These are phyloP conservation scores for Benthosema pterotum DNA, from an alignment of 2,797 vertebrate species.

Conservation along the genomic window DNA sequence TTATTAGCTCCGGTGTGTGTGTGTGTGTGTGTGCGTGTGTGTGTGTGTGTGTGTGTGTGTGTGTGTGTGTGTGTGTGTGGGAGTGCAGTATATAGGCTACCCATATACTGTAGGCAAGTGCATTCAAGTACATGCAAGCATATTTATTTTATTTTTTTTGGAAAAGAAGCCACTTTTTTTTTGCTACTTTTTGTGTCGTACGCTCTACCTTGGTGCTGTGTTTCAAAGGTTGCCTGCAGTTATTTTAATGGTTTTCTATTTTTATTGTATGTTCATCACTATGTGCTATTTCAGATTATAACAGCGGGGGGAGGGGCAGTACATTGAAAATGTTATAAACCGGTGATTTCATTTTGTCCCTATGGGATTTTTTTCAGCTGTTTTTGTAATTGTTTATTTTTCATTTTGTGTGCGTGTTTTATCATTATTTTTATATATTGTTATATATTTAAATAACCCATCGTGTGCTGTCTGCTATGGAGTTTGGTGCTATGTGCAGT, in stretches of 20 bases:
- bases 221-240: slow-evolving; percentile 74
- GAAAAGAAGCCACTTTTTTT: slow-evolving; percentile 75
- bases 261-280: slow-evolving; percentile 53
- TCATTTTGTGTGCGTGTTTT: slow-evolving; percentile 55
- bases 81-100: too few relatives aligned
- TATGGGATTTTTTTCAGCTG: slow-evolving; percentile 64
- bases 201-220: slow-evolving; percentile 80
- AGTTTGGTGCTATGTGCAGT: slow-evolving; percentile 77
- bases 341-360: slow-evolving; percentile 85
- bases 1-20: slow-evolving; percentile 48
- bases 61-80: too few relatives aligned
- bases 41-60: too few relatives aligned
- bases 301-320: slow-evolving; percentile 51
- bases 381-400: slow-evolving; percentile 25
- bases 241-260: slow-evolving; percentile 55
- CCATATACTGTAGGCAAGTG: slow-evolving; percentile 35
- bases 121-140: slow-evolving; percentile 67
- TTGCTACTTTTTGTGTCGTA: slow-evolving; percentile 56
- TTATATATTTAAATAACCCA: slow-evolving; percentile 72
- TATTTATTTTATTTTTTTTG: slow-evolving; percentile 82
- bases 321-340: slow-evolving; percentile 52
- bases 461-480: slow-evolving; percentile 55
- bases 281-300: slow-evolving; percentile 63
- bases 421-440: slow-evolving; percentile 73
- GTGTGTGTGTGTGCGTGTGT: too few relatives aligned